Evolutionary conservation across 1,140 invertebrate species (phyloP), one percentile per base, ranked within the genome.

Genomic region (Diachasmimorpha longicaudata): DNA sequence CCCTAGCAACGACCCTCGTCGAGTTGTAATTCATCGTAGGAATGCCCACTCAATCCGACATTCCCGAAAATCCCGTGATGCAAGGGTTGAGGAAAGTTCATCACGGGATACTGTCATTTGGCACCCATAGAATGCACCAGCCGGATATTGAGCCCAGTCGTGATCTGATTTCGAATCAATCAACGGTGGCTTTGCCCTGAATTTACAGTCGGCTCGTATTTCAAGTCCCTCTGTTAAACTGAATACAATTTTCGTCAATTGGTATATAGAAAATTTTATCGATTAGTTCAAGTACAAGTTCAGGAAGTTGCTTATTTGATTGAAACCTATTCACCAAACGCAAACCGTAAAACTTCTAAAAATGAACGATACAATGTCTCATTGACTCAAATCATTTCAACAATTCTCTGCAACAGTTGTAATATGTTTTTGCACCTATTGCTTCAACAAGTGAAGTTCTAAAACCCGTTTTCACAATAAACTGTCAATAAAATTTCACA

Each of bases 81-180:
- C n/a, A 44, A 9, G 14, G 68, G 68, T 37, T n/a, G 68, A 23
- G n/a, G 25, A 8, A 16, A 44, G 13, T 14, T 25, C 6, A 66
- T 31, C 58, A 66, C 21, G 31, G 31, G 11, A 21, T 31, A 31
- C 58, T 66, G 25, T 31, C 58, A 52, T 52, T 52, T 66, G 25
- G 6, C 21, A 66, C 19, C 78, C 75, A 79, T 80, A 81, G 75
- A 81, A 82, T 83, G 79, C 78, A 80, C 39, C 77, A 78, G 79
- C 71, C 55, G 37, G 31, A 69, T 74, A 37, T 70, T 69, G 69
- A 72, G 74, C 37, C 48, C 48, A 16, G 48, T 81, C 77, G 83
- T 87, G 86, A 88, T 88, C 86, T 82, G 84, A 88, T 87, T 88
- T 87, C 84, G 86, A 88, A 88, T 84, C 86, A 88, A 88, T 88